Base-by-base conservation (phyloP, 2,888 invertebrate species). In the Cryptocephalus moraei region DNA sequence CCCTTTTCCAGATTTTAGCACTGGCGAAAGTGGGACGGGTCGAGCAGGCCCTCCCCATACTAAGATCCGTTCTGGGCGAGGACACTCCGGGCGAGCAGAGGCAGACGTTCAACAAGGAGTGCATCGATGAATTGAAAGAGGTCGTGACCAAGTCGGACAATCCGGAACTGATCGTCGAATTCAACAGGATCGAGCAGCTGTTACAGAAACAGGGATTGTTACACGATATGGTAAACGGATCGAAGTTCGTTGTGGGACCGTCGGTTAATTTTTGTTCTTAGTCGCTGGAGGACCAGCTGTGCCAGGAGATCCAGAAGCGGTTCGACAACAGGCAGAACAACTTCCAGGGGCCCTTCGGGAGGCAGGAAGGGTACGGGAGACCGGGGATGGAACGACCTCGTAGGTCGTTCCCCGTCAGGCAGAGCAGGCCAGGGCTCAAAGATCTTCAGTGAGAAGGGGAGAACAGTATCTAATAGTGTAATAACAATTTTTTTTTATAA, bases 61-160 rank as follows among this genome's bases (percentile, higher is more conserved):
- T 87, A 10, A 75, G 77, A 57, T 54, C 61, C 33, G 71, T 81
- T 0, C 56, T 86, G 43, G 74, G 79, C 12, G 68, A 74, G 6
- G 84, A 84, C 60, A 59, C 49, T 36, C 77, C 80, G 0, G 50
- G 43, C 38, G 66, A 70, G 50, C 65, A 69, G 4, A 67, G 66
- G 45, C 77, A 79, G 51, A 79, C 79, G 9, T 82, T 81, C 62
- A 80, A 79, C 60, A 68, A 67, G 53, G 84, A 86, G 60, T 76
- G 81, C 41, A 58, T 85, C n/a, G 67, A 74, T 6, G 71, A 63
- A 61, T 65, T 82, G 0, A 70, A 71, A 51, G 58, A 65, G 47
- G 71, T 73, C 1, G 69, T 81, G 1, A 68, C 75, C 42, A 72
- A 73, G 54, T 56, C 63, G 8, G 69, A 71, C 1, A 74, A 75